Evolutionary conservation across 64 coral and sea anemone species (phyloP).

Genomic region (Dendronephthya gigantea): DNA sequence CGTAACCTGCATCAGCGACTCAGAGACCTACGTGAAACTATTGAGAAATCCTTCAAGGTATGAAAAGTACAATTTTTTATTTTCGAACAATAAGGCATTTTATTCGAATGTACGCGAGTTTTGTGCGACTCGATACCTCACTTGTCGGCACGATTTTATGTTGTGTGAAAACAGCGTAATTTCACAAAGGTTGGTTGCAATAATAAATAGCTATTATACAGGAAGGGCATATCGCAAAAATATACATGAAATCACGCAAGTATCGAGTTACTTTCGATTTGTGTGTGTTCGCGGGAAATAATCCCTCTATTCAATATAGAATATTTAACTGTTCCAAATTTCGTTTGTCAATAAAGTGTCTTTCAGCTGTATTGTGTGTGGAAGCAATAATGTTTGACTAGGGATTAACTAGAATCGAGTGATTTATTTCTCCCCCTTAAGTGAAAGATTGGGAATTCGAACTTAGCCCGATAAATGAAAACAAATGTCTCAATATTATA

Average conservation of each 20-base stretch:
- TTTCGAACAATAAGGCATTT: background rate
- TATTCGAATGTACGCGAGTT: background rate
- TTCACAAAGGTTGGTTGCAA: background rate
- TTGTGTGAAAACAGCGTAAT: background rate
- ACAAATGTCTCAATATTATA: background rate
- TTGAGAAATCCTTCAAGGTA: slow-evolving; percentile 12
- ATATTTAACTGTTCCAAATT: background rate
- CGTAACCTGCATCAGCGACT: background rate
- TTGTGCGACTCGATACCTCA: background rate
- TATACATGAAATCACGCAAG: background rate
- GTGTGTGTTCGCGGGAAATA: background rate
- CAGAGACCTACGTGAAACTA: background rate
- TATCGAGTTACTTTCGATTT: slow-evolving; percentile 7
- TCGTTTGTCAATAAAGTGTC: background rate
- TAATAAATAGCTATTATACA: background rate
- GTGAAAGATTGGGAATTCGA: background rate
- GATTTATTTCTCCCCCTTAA: background rate
- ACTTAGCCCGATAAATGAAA: background rate
- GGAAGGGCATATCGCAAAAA: background rate
- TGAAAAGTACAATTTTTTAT: background rate
- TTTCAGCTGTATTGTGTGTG: background rate
- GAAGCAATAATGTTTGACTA: background rate
- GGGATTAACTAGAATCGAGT: background rate
- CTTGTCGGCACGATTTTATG: background rate
- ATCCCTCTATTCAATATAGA: background rate